These are phyloP conservation scores for Pogona vitticeps DNA, from an alignment of 2,113 vertebrate genomes.

Conservation along the genomic window DNA sequence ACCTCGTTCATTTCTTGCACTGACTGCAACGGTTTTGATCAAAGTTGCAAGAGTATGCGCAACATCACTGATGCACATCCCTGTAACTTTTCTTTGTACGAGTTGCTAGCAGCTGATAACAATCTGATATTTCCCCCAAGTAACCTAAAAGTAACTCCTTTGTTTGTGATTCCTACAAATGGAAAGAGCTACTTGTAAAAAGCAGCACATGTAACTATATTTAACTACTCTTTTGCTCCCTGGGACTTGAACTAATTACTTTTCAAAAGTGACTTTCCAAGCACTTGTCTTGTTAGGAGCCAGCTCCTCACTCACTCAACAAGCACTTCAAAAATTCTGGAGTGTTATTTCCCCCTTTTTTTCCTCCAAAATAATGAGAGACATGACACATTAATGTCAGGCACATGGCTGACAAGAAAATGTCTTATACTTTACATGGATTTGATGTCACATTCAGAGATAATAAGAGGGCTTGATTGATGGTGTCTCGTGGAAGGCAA, in stretches of 20 bases:
- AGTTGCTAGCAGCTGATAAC: no score
- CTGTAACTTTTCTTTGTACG: no score
- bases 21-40: no score
- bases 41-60: no score
- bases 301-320: background rate
- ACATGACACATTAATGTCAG: slow-evolving; percentile 22
- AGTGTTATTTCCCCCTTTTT: background rate
- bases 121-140: no score
- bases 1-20: no score
- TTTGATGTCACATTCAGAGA: slow-evolving; percentile 25
- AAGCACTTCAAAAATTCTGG: background rate
- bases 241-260: background rate
- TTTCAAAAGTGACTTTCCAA: background rate
- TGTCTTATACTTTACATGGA: slow-evolving; percentile 12
- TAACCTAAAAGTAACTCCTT: no score
- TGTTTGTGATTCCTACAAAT: no score
- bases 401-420: slow-evolving; percentile 55
- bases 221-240: no score
- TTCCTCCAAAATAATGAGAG: slow-evolving; percentile 18
- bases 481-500: slow-evolving; percentile 39
- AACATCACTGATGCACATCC: no score
- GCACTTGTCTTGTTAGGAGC: background rate
- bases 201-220: no score
- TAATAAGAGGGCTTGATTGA: slow-evolving; percentile 46
- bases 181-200: no score